These are phyloP conservation scores for Pardalotus punctatus DNA, from an alignment of 2,113 vertebrate species.

Conservation along the genomic window DNA sequence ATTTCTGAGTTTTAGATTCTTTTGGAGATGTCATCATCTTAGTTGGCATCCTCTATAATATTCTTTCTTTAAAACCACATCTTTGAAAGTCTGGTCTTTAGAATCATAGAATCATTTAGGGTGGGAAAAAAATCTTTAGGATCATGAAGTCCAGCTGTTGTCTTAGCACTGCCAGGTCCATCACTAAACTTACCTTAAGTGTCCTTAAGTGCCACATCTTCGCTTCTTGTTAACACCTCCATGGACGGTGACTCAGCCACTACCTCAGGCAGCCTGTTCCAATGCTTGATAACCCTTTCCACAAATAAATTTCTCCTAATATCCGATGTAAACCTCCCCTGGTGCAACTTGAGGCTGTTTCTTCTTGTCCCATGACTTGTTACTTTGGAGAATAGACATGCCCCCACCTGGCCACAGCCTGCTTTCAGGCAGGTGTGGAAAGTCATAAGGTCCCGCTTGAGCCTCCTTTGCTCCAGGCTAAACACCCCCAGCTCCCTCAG, in stretches of 20 bases:
- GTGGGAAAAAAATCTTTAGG: neutral
- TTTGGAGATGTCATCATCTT: neutral
- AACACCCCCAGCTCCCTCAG: neutral
- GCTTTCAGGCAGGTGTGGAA: neutral
- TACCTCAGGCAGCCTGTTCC: neutral
- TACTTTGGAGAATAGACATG: neutral
- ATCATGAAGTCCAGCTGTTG: neutral
- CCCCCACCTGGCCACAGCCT: neutral
- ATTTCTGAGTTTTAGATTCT: neutral
- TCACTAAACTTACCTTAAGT: neutral
- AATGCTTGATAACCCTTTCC: neutral
- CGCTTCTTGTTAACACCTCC: neutral
- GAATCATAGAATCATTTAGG: neutral
- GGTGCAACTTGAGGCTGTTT: neutral
- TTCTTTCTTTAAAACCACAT: neutral
- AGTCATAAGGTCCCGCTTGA: neutral
- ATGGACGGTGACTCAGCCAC: neutral
- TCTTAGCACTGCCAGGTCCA: neutral
- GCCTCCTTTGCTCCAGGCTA: neutral
- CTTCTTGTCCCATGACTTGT: accelerated
- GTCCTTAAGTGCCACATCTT: neutral
- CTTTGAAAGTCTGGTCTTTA: neutral
- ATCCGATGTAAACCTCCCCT: neutral
- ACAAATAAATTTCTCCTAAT: neutral
- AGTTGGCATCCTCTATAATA: neutral